These are phyloP conservation scores for Latrodectus hesperus DNA, from an alignment of 2,888 invertebrate species.

Conservation along the genomic window DNA sequence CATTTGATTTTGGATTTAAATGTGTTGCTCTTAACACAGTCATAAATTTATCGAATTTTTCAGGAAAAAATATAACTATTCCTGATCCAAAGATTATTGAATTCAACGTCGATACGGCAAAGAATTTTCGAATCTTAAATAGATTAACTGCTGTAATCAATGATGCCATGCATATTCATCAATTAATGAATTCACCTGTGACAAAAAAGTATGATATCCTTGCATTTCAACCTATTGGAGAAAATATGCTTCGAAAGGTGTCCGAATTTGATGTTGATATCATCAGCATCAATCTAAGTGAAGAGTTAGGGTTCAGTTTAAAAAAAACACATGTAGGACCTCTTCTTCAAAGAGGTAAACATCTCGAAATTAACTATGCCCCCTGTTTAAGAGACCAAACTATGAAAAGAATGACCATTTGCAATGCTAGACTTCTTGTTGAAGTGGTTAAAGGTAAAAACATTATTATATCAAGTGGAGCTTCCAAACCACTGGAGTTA, in stretches of 20 bases:
- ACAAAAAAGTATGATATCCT: conserved; percentile 61
- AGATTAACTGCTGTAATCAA: conserved; percentile 49
- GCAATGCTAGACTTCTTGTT: conserved; percentile 40
- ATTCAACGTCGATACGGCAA: conserved; percentile 16
- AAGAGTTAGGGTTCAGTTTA: conserved; percentile 42
- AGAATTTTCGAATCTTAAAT: conserved; percentile 37
- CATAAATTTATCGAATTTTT: conserved; percentile 27
- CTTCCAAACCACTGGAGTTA: conserved; percentile 24
- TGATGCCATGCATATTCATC: conserved; percentile 52
- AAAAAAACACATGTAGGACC: conserved; percentile 45
- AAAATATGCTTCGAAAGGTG: conserved; percentile 50
- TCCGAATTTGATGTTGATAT: conserved; percentile 47
- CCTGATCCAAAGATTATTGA: conserved; percentile 40
- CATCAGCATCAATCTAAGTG: conserved; percentile 47
- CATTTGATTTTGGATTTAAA: conserved; percentile 56
- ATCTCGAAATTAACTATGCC: conserved; percentile 57
- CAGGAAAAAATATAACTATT: conserved; percentile 51
- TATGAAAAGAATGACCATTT: conserved; percentile 19
- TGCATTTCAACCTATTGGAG: conserved; percentile 51
- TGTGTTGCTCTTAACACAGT: conserved; percentile 58
- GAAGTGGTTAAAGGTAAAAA: conserved; percentile 48
- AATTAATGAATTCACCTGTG: conserved; percentile 33
- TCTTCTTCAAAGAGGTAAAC: conserved; percentile 32
- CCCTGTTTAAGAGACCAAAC: conserved; percentile 51
- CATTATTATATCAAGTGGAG: conserved; percentile 55